phyloP scores from a whole-genome alignment of 2,113 vertebrate genomes.

The Elachura formosa region DNA sequence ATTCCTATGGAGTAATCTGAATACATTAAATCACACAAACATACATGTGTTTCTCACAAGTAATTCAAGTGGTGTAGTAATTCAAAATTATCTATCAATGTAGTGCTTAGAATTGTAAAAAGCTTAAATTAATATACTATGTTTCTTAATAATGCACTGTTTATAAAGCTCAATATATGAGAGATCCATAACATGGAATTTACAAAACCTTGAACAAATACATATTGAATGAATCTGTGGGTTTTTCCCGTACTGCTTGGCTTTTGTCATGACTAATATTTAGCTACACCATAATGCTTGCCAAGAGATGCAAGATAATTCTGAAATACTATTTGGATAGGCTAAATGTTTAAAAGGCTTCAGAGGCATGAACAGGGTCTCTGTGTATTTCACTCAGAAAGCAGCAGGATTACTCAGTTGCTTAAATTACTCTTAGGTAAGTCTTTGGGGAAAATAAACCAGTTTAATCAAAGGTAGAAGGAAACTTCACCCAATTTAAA shows the following conservation, averaged over 20 bases:
- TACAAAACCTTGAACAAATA: background rate
- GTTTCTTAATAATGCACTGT: background rate
- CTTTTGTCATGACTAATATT: constrained; percentile 8
- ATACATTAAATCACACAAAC: background rate
- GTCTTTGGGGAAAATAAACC: background rate
- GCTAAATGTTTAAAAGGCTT: background rate
- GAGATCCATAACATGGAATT: background rate
- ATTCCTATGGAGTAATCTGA: background rate
- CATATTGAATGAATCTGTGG: background rate
- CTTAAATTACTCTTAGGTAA: background rate
- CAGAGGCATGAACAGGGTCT: background rate
- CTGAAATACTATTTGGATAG: background rate
- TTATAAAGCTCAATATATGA: background rate
- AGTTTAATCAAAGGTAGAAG: background rate
- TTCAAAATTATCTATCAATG: background rate
- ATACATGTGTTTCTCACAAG: background rate
- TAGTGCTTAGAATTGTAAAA: background rate
- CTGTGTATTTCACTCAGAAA: background rate
- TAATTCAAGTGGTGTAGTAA: background rate
- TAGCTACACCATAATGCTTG: background rate
- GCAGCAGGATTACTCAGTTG: background rate
- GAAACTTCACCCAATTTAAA: accelerated
- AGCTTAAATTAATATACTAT: background rate
- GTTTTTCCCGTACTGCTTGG: background rate
- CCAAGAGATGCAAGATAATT: background rate